These are phyloP conservation scores for Chesias legatella DNA, from an alignment of 2,888 invertebrate genomes.

Conservation along the genomic window DNA sequence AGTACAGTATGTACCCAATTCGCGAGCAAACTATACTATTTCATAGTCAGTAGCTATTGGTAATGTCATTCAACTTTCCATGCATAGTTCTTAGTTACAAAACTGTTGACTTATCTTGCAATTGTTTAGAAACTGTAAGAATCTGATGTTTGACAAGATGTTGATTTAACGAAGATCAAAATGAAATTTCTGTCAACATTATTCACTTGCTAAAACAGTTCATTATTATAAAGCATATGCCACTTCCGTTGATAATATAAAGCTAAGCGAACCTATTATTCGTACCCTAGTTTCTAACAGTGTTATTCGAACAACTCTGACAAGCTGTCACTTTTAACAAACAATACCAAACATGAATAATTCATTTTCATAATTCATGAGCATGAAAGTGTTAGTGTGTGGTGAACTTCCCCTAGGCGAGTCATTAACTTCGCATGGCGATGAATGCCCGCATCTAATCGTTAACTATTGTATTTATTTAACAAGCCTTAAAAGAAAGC, in stretches of 20 bases:
- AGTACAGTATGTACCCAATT: no score
- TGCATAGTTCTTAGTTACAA: no score
- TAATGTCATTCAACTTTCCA: no score
- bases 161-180: no score
- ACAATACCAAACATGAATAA: constrained; percentile 45
- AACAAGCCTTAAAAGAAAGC: no score
- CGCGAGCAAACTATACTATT: constrained; percentile 17
- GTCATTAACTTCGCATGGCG: constrained; percentile 16
- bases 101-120: no score
- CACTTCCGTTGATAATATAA: no score
- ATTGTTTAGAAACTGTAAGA: constrained; percentile 3
- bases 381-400: constrained; percentile 35
- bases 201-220: background rate
- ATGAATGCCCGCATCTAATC: constrained; percentile 9
- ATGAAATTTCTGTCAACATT: no score
- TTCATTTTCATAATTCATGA: constrained; percentile 35
- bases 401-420: constrained; percentile 36
- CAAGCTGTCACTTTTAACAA: constrained; percentile 40
- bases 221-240: constrained; percentile 2
- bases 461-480: no score
- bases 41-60: constrained; percentile 16
- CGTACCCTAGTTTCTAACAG: constrained; percentile 12
- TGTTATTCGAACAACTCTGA: constrained; percentile 13
- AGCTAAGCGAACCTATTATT: background rate
- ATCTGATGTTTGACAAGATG: no score